Base-by-base conservation (phyloP, 1,140 invertebrate genomes). In the Pinna nobilis region DNA sequence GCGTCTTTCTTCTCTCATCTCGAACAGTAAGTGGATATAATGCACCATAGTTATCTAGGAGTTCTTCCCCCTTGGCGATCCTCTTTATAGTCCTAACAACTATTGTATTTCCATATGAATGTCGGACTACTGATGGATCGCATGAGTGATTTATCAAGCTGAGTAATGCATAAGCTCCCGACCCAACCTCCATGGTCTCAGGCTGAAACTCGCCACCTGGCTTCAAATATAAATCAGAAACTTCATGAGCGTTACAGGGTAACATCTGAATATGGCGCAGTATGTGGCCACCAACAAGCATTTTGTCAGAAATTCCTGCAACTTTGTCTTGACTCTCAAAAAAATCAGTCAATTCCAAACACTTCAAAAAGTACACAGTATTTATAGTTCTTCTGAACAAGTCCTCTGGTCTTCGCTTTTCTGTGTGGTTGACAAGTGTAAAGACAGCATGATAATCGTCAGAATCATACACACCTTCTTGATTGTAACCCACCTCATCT, bases 71-170 rank as follows among this genome's bases (percentile, higher is more conserved):
- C 69, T 91, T 90, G 2, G 51, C 47, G 20, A 88, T 86, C 39
- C 81, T 82, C 6, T 82, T 76, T 15, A 97, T 93, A 1, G 95
- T 92, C 75, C 93, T 91, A 0, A 95, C 93, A n/a, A 97, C 90
- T 73, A 97, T 94, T 32, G 92, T 92, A 30, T 92, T 93, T 15
- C 94, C 94, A 44, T 93, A 90, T 81, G 95, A 97, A 83, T 97
- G 96, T 75, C 96, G 94, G 0, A 95, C 92, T 37, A 98, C 92
- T 67, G 93, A 92, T 7, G 96, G 96, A 87, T 97, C 95, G 84
- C 97, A 98, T 0, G 96, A 96, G 86, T 98, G 96, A 88, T 98
- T 98, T 78, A 98, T 95, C 28, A 97, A 89, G 18, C 96, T 95
- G 32, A 97, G 91, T 0, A 95, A 96, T 1, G 95, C 93, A 86